Evolutionary conservation across 2,888 invertebrate species (phyloP), one percentile per base, ranked within the genome.

Genomic region (Drosophila affinis): DNA sequence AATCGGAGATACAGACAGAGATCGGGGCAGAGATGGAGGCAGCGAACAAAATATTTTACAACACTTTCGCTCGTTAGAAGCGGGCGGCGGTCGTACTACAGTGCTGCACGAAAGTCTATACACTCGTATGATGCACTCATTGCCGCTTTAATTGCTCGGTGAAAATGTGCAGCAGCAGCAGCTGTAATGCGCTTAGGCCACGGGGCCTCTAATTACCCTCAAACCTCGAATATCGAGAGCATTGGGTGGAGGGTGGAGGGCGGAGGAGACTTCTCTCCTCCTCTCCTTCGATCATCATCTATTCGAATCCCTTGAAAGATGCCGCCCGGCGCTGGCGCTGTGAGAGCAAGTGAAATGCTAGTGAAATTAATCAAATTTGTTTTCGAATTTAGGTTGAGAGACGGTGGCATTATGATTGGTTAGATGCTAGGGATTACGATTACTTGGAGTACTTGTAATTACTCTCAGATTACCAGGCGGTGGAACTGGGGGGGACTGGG

Each of bases 21-120:
- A 27, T 44, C 51, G 58, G 53, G 21, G 47, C 45, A 53, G 9
- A 9, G 27, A 7, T 27, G 7, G 27, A 7, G 27, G 27, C 7
- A 69, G 49, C 49, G 59, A 68, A 73, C 65, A 67, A 88, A 75
- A 86, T 83, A 87, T 83, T 87, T 85, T 73, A 80, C 81, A 86
- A 82, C 88, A 85, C 85, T 85, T 85, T 85, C 85, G 89, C 85
- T 89, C 85, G 87, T 88, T 89, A 88, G 88, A 85, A 85, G 89
- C 87, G 73, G 71, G 76, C 87, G 71, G 76, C 87, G 78, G 64
- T 59, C 45, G 45, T 52, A 45, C 29, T 34, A 67, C 75, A 75
- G 67, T 75, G 59, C 75, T 56, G 75, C 72, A 72, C 68, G 72
- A 72, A 75, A 72, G 72, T 67, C 55, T 59, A n/a, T 32, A 32